Base-by-base conservation (phyloP, 2,888 invertebrate species). In the Tillus elongatus region DNA sequence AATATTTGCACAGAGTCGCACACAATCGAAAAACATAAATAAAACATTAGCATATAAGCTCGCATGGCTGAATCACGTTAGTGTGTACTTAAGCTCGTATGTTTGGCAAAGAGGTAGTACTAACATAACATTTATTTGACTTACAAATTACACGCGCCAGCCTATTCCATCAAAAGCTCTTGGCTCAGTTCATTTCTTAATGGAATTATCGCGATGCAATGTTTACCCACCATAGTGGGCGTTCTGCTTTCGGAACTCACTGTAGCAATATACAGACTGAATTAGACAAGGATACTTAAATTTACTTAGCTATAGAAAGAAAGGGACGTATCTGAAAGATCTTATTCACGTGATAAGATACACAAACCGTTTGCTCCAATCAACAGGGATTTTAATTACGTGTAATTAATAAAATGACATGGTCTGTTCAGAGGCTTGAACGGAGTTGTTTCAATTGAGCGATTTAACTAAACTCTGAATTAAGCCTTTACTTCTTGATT, bases 181-280 rank as follows among this genome's bases (percentile, higher is more conserved):
- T 52, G 59, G 59, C 59, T 60, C 59, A 57, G 58, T 60, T 62
- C 60, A 61, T 63, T 63, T 60, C 63, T 63, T 63, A 63, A 63
- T 63, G 61, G 63, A 62, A 63, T 63, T 62, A 63, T 57, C 54
- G 54, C 56, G 50, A 53, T 45, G 56, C 48, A 50, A 44, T 61
- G 57, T 61, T 60, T 62, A 56, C 56, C 51, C 56, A 53, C 49
- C 50, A 43, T 48, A 50, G 52, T 41, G n/a, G n/a, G n/a, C n/a
- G n/a, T 19, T 19, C 24, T 19, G n/a, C 24, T 19, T n/a, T 19
- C 24, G 24, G 24, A 19, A 19, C 24, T n/a, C n/a, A n/a, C n/a
- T n/a, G n/a, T n/a, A n/a, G n/a, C n/a, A n/a, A n/a, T n/a, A n/a
- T n/a, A n/a, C n/a, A n/a, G n/a, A n/a, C n/a, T n/a, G n/a, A n/a